These are phyloP conservation scores for Drosophila varians DNA, from an alignment of 1,140 invertebrate genomes.

Conservation along the genomic window DNA sequence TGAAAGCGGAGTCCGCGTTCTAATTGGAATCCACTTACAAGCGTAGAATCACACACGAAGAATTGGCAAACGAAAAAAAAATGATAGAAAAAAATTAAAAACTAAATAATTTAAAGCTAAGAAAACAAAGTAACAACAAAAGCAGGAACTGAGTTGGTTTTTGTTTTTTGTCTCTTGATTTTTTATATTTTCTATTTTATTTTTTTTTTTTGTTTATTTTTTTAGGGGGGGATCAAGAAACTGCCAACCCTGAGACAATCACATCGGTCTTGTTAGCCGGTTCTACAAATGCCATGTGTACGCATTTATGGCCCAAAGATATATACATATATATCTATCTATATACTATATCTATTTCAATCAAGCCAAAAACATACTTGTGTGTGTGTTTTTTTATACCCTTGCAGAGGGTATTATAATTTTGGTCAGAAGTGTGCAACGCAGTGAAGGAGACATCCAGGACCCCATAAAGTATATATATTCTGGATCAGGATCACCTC, in stretches of 20 bases:
- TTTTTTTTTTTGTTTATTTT: not conserved
- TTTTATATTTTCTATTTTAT: not conserved
- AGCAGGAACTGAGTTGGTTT: slow-evolving; percentile 44
- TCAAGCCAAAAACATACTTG: not conserved
- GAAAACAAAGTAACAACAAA: slow-evolving; percentile 2
- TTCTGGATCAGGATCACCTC: too few species aligned
- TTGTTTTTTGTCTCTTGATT: not conserved
- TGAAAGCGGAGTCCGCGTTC: slow-evolving; percentile 34
- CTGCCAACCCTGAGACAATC: slow-evolving; percentile 47
- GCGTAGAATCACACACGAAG: slow-evolving; percentile 16
- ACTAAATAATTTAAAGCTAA: not conserved
- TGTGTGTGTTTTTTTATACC: slow-evolving; percentile 14
- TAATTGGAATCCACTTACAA: slow-evolving; percentile 52
- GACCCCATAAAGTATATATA: too few species aligned
- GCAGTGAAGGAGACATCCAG: too few species aligned
- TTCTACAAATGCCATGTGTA: slow-evolving; percentile 44
- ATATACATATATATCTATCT: not conserved
- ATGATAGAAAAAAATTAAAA: not conserved
- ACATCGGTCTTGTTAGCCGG: slow-evolving; percentile 38
- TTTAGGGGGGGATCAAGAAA: slow-evolving; percentile 44
- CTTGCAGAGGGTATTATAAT: too few species aligned
- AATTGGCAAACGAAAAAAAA: slow-evolving; percentile 1
- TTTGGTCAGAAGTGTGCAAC: too few species aligned
- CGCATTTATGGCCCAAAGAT: slow-evolving; percentile 16
- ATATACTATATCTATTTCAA: slow-evolving; percentile 3